Conservation (phyloP, 2,113 vertebrate genomes). For the Falco punctatus region DNA sequence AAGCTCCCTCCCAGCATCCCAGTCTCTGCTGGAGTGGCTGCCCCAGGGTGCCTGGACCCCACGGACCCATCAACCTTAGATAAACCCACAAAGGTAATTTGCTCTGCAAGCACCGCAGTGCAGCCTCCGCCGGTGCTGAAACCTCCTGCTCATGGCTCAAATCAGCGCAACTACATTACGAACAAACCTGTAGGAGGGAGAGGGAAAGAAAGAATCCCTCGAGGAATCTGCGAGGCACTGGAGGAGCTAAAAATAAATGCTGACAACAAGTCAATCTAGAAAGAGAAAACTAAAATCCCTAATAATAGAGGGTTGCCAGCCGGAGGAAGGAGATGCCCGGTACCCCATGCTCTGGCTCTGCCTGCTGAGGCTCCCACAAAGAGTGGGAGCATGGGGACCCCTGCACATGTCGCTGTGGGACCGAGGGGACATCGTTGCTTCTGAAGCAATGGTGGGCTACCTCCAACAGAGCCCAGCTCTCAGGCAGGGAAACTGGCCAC, state of each 20-base stretch:
- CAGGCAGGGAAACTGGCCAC: accelerated
- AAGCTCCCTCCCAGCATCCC: not conserved
- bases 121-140: accelerated
- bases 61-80: not conserved
- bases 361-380: not conserved
- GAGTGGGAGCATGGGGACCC: not conserved
- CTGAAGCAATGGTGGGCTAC: not conserved
- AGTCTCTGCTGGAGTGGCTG: not conserved
- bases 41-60: not conserved
- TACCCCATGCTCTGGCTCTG: accelerated
- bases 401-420: accelerated
- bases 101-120: accelerated
- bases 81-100: not conserved
- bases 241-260: conserved; percentile 45
- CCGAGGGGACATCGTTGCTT: accelerated
- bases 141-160: not conserved
- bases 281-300: conserved; percentile 8
- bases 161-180: not conserved
- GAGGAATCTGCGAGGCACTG: conserved; percentile 7
- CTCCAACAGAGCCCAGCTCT: not conserved
- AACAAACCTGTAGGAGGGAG: conserved; percentile 40
- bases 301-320: not conserved
- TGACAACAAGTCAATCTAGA: conserved; percentile 9
- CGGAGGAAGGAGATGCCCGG: not conserved
- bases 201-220: conserved; percentile 42